phyloP scores from a whole-genome alignment of 2,113 vertebrate species.

The Lepus timidus region DNA sequence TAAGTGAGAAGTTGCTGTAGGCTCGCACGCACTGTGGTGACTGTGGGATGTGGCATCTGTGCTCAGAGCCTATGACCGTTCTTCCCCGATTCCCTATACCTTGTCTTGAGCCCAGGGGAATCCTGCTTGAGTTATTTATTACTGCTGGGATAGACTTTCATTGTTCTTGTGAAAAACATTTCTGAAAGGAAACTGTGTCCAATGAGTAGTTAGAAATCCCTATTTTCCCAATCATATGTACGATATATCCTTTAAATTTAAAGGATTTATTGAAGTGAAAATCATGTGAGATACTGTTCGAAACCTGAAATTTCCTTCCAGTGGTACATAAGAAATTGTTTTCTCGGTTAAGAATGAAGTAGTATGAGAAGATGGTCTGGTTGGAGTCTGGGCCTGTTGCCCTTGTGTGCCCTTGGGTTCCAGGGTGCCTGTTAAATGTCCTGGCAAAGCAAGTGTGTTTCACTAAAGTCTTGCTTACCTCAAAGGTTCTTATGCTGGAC shows the following conservation, averaged over 20 bases:
- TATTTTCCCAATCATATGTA: constrained; percentile 74
- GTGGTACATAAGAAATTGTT: constrained; percentile 63
- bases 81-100: not conserved
- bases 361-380: constrained; percentile 65
- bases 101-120: not conserved
- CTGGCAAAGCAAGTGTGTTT: not conserved
- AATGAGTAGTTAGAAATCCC: constrained; percentile 79
- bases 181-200: constrained; percentile 80
- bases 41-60: not conserved
- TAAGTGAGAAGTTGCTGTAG: not conserved
- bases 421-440: constrained; percentile 8
- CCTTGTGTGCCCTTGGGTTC: constrained; percentile 41
- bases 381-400: constrained; percentile 44
- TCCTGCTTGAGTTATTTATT: not conserved
- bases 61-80: not conserved
- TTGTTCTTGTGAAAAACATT: constrained; percentile 74
- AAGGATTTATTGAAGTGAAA: constrained; percentile 67
- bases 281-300: not conserved
- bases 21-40: not conserved
- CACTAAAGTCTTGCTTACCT: not conserved
- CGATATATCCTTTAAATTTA: constrained; percentile 73
- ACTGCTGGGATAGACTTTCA: constrained; percentile 70
- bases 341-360: constrained; percentile 74
- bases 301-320: constrained; percentile 23
- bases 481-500: not conserved